Base-by-base conservation (phyloP, 1,140 invertebrate species). In the Ladona fulva region DNA sequence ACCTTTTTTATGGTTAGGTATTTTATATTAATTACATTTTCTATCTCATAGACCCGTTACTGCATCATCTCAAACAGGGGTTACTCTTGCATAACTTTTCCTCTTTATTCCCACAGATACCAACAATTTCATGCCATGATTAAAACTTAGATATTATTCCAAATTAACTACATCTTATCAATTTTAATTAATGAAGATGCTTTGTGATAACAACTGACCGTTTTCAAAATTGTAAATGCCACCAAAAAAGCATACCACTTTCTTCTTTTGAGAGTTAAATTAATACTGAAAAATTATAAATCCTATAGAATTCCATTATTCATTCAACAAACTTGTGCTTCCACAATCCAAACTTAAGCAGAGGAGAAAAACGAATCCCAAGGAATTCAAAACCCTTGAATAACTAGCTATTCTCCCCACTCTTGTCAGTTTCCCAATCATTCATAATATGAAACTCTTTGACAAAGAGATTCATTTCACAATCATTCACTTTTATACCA, bases 241-340 rank as follows among this genome's bases (percentile, higher is more conserved):
- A 66, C 52, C 52, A 66, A 66, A 66, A 66, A 66, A 66, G 16
- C 52, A 16, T 66, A 22, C 52, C 14, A 66, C 14, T 66, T n/a
- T n/a, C 10, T 19, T 66, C 52, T 66, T 22, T 22, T 12, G 52
- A 66, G n/a, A 66, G 14, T 66, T 66, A 66, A 66, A 66, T 66
- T 66, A 66, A 66, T 66, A 66, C 52, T 66, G 52, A 66, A 66
- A 22, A 66, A 66, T 66, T 66, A 66, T 66, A 66, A 5, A 22
- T 66, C n/a, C 16, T 66, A 66, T 19, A 22, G 52, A 22, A 66
- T 66, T 66, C 52, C 52, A 66, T 19, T 19, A 66, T 66, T 66
- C 52, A 66, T 66, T 66, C 52, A 66, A 66, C 52, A 66, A 66
- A 66, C 52, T 66, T 66, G 52, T 66, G 52, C 52, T 66, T 22